Conservation (phyloP, 2,888 invertebrate species). For the Capitulum mitella region DNA sequence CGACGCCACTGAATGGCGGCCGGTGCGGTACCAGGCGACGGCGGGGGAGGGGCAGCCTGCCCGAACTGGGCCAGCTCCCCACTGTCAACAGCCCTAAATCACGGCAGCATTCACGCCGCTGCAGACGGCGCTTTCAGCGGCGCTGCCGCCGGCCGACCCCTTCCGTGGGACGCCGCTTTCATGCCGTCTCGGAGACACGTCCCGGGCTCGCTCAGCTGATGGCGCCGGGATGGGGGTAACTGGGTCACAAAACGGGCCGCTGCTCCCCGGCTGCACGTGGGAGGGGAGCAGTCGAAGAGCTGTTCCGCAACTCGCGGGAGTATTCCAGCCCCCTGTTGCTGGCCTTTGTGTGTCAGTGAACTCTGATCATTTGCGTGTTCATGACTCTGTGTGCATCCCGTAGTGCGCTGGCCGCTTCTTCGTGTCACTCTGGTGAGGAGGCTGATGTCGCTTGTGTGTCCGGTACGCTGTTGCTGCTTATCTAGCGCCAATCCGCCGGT, state of each 20-base stretch:
- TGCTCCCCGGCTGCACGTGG: no score
- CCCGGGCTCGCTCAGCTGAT: neutral
- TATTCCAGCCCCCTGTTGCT: no score
- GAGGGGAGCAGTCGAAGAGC: no score
- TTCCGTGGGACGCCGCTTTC: neutral
- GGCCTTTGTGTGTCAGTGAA: no score
- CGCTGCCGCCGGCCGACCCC: neutral
- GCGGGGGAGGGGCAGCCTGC: neutral
- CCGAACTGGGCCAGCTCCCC: neutral
- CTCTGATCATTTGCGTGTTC: no score
- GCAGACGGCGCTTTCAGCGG: neutral
- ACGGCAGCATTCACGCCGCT: constrained; percentile 7
- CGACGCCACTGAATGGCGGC: neutral
- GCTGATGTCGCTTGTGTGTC: no score
- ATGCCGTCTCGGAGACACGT: neutral
- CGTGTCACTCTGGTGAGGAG: no score
- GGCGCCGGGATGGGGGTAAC: neutral
- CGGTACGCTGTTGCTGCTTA: no score
- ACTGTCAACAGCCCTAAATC: neutral
- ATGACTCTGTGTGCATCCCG: no score
- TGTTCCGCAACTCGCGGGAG: no score
- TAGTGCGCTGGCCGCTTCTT: no score
- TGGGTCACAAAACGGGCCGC: neutral
- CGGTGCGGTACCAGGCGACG: neutral
- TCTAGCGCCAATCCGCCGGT: no score